phyloP scores from a whole-genome alignment of 1,140 invertebrate genomes.

The Phymastichus coffea region DNA sequence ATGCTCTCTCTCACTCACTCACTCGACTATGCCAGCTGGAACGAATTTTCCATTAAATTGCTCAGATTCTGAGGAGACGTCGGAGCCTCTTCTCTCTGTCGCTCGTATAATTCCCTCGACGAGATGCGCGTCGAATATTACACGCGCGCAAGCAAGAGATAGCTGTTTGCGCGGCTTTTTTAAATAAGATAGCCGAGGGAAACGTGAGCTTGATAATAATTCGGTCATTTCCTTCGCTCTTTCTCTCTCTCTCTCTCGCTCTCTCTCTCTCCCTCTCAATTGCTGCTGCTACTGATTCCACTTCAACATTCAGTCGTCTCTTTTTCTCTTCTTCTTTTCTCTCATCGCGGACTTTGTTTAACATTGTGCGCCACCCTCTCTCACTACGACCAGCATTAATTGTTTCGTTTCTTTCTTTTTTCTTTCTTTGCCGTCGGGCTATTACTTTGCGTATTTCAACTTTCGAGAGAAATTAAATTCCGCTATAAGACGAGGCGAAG shows the following conservation, averaged over 20 bases:
- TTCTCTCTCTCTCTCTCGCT: neutral
- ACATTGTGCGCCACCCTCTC: too few species aligned
- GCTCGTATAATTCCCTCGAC: conserved; percentile 7
- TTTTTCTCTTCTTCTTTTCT: too few species aligned
- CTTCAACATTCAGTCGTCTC: too few species aligned
- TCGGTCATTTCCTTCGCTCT: conserved; percentile 10
- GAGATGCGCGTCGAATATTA: conserved; percentile 21
- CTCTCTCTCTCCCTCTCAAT: neutral
- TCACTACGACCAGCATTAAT: too few species aligned
- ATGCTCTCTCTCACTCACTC: neutral
- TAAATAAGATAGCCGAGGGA: neutral
- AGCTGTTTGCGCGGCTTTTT: conserved; percentile 9
- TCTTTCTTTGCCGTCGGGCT: too few species aligned
- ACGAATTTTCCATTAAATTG: conserved; percentile 17
- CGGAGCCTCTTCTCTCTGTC: neutral
- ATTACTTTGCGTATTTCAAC: too few species aligned
- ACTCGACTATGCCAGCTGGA: neutral
- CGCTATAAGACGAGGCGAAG: too few species aligned
- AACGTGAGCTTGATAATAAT: conserved; percentile 20
- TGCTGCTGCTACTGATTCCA: neutral
- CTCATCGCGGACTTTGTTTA: too few species aligned
- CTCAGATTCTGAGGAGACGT: conserved; percentile 3
- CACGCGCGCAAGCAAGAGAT: too few species aligned
- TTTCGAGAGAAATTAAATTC: too few species aligned
- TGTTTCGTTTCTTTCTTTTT: too few species aligned